Conservation (phyloP, 2,888 invertebrate species). For the Lottia gigantea region DNA sequence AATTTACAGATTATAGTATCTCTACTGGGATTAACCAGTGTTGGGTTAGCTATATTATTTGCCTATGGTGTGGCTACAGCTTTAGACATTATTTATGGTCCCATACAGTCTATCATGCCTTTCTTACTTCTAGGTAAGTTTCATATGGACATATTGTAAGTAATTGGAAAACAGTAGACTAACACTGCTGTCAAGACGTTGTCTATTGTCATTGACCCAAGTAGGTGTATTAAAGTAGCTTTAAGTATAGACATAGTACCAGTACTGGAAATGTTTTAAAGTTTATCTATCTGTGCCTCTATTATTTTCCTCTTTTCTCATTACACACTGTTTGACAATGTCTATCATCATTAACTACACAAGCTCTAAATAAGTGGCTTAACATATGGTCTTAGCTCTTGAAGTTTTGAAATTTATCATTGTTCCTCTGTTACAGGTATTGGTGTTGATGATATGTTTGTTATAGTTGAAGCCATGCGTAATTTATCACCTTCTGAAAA, state of each 20-base stretch:
- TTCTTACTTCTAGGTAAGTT: conserved; percentile 82
- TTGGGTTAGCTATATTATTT: conserved; percentile 81
- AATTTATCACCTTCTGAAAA: conserved; percentile 45
- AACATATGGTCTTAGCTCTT: neutral
- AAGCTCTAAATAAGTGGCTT: no score
- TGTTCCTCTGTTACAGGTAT: conserved; percentile 45
- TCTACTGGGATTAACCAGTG: conserved; percentile 77
- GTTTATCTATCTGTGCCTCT: no score
- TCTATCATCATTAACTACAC: no score
- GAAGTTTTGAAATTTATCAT: neutral
- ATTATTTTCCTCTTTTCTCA: no score
- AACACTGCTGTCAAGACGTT: no score
- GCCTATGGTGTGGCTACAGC: conserved; percentile 80
- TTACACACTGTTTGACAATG: no score
- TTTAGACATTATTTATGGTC: conserved; percentile 81
- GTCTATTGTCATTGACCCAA: no score
- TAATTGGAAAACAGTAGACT: no score
- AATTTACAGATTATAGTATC: conserved; percentile 75
- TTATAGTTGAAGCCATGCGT: conserved; percentile 73
- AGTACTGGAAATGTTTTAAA: no score
- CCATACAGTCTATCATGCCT: conserved; percentile 84
- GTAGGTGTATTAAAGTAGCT: no score
- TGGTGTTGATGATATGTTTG: conserved; percentile 85
- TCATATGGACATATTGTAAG: no score
- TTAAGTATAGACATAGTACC: no score